Base-by-base conservation (phyloP, 92 coral and sea anemone species). In the Virgularia gustaviana region DNA sequence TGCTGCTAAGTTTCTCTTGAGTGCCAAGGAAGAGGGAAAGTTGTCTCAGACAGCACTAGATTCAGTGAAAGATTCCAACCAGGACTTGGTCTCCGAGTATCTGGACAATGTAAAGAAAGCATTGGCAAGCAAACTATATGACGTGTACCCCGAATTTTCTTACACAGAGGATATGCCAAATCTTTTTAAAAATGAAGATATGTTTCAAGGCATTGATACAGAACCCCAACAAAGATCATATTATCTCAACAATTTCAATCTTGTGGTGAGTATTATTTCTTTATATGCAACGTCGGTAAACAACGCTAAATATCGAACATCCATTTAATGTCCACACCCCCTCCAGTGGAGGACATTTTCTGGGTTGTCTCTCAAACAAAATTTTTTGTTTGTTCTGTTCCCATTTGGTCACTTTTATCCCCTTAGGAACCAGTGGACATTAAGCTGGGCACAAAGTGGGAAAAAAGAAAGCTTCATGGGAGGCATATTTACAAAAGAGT, bases 41-140 rank as follows among this genome's bases (percentile, higher is more conserved):
- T 19, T 55, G 16, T 34, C 67, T 10, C 78, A 55, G 13, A 72
- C 45, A 23, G 81, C 81, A 12, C 53, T 76, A 36, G 64, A 76
- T 68, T 36, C 59, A 59, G 81, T 76, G 4, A 76, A 76, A n/a
- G 81, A 76, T 65, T 76, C 81, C 15, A 76, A 72, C 47, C 57
- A 76, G 45, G 71, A 42, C 28, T 51, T 34, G 58, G 3, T 75
- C 22, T 30, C 43, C 9, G 81, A 77, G 49, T 64, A 77, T 35
- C 24, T 77, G 30, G 75, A 77, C 43, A 70, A 56, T 68, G 65
- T 64, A 15, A 77, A 77, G 41, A 77, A 65, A 52, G 42, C 81
- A 22, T 44, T 77, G 42, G 42, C 35, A 7, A 30, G 49, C n/a
- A 77, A 77, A 53, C 45, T 77, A 36, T 24, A 22, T 64, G 74